These are phyloP conservation scores for Blastomussa wellsi DNA, from an alignment of 92 coral and sea anemone genomes.

Conservation along the genomic window DNA sequence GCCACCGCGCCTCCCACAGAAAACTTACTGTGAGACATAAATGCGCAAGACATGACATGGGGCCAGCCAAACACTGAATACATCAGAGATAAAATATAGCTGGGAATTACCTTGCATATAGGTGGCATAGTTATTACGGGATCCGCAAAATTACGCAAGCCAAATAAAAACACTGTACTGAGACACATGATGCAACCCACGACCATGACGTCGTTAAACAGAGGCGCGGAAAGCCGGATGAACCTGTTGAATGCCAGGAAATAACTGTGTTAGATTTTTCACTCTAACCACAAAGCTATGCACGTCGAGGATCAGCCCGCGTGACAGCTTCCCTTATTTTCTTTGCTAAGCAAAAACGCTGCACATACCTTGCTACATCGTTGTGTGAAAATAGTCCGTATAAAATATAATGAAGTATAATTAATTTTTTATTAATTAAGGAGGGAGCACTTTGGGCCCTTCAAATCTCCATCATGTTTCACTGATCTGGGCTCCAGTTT, in stretches of 20 bases:
- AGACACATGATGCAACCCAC: conserved; percentile 84
- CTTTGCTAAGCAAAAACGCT: too few relatives aligned
- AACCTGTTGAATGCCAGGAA: conserved; percentile 50
- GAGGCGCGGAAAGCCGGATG: conserved; percentile 87
- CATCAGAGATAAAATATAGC: not conserved
- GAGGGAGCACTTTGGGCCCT: not conserved
- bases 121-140: conserved; percentile 42
- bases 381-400: too few relatives aligned
- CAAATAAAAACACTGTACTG: conserved; percentile 78
- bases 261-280: not conserved
- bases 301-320: not conserved
- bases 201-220: conserved; percentile 88
- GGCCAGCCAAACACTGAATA: too few relatives aligned
- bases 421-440: too few relatives aligned
- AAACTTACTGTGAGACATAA: too few relatives aligned
- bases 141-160: conserved; percentile 56
- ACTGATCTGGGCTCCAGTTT: not conserved
- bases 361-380: too few relatives aligned
- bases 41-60: too few relatives aligned
- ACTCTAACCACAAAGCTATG: not conserved
- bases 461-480: not conserved
- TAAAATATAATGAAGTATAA: too few relatives aligned
- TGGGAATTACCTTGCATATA: conserved; percentile 78
- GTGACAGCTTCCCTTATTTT: too few relatives aligned
- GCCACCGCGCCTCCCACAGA: too few relatives aligned